Evolutionary conservation across 2,113 vertebrate genomes (phyloP), one percentile per base, ranked within the genome.

Genomic region (Psephotus haematonotus): DNA sequence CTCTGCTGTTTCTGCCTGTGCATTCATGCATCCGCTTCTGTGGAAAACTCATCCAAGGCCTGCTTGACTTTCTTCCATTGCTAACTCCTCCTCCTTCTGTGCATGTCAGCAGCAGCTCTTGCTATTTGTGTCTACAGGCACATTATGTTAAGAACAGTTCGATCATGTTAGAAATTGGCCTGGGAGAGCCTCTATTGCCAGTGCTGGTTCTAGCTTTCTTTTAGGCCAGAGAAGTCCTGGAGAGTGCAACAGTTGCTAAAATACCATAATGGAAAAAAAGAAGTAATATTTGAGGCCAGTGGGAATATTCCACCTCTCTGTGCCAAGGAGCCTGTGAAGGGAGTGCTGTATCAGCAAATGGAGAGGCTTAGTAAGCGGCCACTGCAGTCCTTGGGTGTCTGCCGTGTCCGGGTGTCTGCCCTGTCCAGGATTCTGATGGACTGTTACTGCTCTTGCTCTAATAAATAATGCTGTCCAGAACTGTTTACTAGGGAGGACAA

Each of bases 241-340:
- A 94, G 75, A 86, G 46, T 83, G 37, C 69, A 93, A 80, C 31
- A 57, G 72, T 88, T 94, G 72, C 60, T 94, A 69, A 93, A 95
- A 86, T 59, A 86, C 44, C 59, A 72, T 62, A 83, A 90, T 81
- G 96, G 95, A 96, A 97, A 93, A 86, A 86, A 96, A 86, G 68
- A 96, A 88, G 76, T 86, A 95, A 77, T 88, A 86, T 92, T 90
- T 81, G 76, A 95, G 60, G 55, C 88, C 91, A 70, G 46, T 80
- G 95, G 86, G 88, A 94, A 90, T 88, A 92, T 96, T 97, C 92
- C 80, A 74, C 8, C 53, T 74, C 43, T 83, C 60, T 29, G 4
- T 63, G 86, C 95, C 91, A 96, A 95, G 46, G 17, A 90, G 55
- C 23, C 59, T 88, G 44, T 93, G 85, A 92, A 96, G 75, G 28